Evolutionary conservation across 2,888 invertebrate species (phyloP), one percentile per base, ranked within the genome.

Genomic region (Bedellia somnulentella): DNA sequence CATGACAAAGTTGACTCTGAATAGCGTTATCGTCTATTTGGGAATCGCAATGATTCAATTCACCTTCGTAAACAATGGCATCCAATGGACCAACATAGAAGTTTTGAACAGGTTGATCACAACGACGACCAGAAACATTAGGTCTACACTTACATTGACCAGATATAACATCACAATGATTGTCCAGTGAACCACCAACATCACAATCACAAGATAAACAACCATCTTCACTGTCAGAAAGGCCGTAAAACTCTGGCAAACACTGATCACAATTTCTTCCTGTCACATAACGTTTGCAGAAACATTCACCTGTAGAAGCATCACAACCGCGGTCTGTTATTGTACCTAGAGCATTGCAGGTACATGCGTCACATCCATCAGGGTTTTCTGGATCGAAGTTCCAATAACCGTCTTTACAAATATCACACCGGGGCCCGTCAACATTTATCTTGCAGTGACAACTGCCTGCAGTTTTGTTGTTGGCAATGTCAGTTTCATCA

Each of bases 211-310:
- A 99, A 1, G 89, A 82, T 46, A 88, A 85, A 58, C 99, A 99
- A 10, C 99, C 99, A 45, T 96, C 92, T 29, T 81, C 83, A 45
- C 89, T 89, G 31, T 92, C 89, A 6, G 93, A 90, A 22, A 98
- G 76, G 9, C 97, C 95, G 79, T 89, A 98, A 54, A 87, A 96
- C 50, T 95, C 89, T 2, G 89, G 88, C 41, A 89, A 73, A 58
- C 99, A 99, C 55, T 93, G 89, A 59, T 97, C 93, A 64, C 99
- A 99, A 61, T 95, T 92, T 44, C 91, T 82, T 32, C 97, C 98
- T 11, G 88, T 89, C 6, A 99, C 98, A 53, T 91, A 89, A 23
- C 93, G 84, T 68, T 99, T 99, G 66, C 99, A 99, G 24, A 87
- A 89, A 62, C 99, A 99, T 51, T 90, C 88, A 10, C 99, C 99